These are phyloP conservation scores for Pseudomyrmex sp. DNA, from an alignment of 1,140 invertebrate genomes.

Conservation along the genomic window DNA sequence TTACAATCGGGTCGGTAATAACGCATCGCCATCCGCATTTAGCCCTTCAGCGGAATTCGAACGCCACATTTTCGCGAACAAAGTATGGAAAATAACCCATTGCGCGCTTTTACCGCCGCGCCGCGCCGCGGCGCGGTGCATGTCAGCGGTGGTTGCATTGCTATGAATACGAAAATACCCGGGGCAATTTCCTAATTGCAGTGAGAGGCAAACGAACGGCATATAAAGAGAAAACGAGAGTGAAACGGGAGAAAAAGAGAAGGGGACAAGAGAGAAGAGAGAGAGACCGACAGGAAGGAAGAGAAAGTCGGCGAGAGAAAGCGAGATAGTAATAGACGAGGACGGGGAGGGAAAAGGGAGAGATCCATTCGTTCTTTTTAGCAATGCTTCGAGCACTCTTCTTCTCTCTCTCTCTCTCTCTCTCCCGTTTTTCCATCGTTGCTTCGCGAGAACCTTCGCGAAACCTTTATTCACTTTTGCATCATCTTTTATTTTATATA, in stretches of 20 bases:
- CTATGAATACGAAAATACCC: conserved; percentile 79
- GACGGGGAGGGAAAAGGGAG: conserved; percentile 28
- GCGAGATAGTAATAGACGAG: conserved; percentile 35
- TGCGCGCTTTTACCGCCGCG: conserved; percentile 70
- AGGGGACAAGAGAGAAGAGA: conserved; percentile 54
- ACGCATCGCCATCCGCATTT: conserved; percentile 18
- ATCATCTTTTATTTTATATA: conserved; percentile 50
- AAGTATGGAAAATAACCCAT: conserved; percentile 76
- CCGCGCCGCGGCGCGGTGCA: conserved; percentile 45
- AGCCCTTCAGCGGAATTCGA: conserved; percentile 60
- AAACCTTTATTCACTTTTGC: conserved; percentile 60
- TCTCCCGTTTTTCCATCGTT: conserved; percentile 47
- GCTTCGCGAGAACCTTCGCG: conserved; percentile 24
- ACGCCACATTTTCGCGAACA: conserved; percentile 68
- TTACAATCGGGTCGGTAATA: conserved; percentile 35
- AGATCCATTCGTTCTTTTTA: conserved; percentile 70
- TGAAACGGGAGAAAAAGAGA: conserved; percentile 46
- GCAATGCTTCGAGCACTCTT: conserved; percentile 69
- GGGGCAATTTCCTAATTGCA: conserved; percentile 81
- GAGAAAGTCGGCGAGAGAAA: conserved; percentile 52
- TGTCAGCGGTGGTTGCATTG: conserved; percentile 76
- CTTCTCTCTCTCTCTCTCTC: conserved; percentile 40
- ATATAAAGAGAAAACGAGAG: conserved; percentile 37
- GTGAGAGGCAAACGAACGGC: conserved; percentile 76
- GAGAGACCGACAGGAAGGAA: background rate